phyloP scores from a whole-genome alignment of 30 jellyfish, hydroid and myxozoan genomes.

The Clytia hemisphaerica region DNA sequence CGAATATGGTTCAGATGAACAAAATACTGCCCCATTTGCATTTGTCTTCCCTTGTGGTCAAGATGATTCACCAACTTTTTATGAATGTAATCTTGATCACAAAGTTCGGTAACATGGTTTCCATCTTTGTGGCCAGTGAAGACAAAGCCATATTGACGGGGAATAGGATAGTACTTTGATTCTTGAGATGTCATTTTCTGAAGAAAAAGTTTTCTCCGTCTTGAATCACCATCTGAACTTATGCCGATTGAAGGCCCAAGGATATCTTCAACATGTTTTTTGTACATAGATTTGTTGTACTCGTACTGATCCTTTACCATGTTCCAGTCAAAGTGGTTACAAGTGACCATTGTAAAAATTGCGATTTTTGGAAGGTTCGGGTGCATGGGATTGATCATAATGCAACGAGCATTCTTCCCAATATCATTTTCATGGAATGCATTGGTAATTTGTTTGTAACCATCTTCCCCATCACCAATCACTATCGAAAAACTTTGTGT shows the following conservation, averaged over 20 bases:
- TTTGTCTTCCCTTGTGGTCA: background rate
- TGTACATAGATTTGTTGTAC: background rate
- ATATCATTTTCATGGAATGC: background rate
- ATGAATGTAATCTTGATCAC: constrained; percentile 10
- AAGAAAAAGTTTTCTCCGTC: background rate
- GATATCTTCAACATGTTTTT: background rate
- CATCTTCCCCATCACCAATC: background rate
- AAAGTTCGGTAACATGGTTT: background rate
- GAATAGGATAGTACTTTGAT: no score
- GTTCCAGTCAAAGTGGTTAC: background rate
- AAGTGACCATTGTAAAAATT: background rate
- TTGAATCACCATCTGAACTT: constrained; percentile 3
- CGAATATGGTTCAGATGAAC: constrained; percentile 14
- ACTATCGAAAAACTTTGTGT: background rate
- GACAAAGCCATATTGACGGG: no score
- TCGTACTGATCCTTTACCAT: background rate
- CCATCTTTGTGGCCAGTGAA: background rate
- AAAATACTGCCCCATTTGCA: constrained; percentile 2
- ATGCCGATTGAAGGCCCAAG: constrained; percentile 5
- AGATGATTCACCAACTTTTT: constrained; percentile 11
- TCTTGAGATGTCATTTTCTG: background rate
- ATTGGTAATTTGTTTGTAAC: no score
- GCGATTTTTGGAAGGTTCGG: constrained; percentile 7
- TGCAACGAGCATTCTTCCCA: background rate
- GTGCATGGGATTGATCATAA: constrained; percentile 1